A percentile compares a stretch with the other conserved stretches of the same genome.
phyloP scores from a whole-genome alignment of 1,140 invertebrate genomes.

The Drosophila parabipectinata region DNA sequence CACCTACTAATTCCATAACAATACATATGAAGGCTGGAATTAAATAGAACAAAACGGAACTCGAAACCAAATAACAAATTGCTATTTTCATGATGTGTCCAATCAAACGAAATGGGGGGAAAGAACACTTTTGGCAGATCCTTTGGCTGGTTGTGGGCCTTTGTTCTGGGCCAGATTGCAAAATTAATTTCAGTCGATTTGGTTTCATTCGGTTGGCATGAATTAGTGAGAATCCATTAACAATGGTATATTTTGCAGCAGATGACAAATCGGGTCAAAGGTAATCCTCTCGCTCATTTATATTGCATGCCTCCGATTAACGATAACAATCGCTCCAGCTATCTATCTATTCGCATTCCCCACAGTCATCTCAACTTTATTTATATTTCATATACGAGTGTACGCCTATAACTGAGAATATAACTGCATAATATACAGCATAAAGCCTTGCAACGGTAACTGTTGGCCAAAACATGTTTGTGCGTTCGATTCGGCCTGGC shows the following conservation, averaged over 20 bases:
- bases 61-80: neutral
- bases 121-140: neutral
- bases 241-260: slow-evolving; percentile 24
- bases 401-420: neutral
- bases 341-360: neutral
- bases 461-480: neutral
- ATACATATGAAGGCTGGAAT: too few relatives aligned
- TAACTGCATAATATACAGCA: neutral
- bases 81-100: neutral
- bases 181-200: slow-evolving; percentile 40
- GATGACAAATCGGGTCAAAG: slow-evolving; percentile 7
- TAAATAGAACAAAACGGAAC: too few relatives aligned
- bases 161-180: neutral
- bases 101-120: neutral
- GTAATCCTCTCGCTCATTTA: slow-evolving; percentile 2
- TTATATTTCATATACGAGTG: neutral
- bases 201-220: slow-evolving; percentile 30
- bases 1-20: too few relatives aligned
- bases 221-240: slow-evolving; percentile 27
- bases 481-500: slow-evolving; percentile 25
- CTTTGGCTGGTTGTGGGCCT: neutral
- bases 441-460: neutral
- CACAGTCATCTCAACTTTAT: neutral
- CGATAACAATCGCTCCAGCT: neutral
- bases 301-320: slow-evolving; percentile 7